A percentile compares a stretch with the other conserved stretches of the same genome.
Evolutionary conservation across 2,113 vertebrate genomes (phyloP).

Genomic region (Silurus glanis): DNA sequence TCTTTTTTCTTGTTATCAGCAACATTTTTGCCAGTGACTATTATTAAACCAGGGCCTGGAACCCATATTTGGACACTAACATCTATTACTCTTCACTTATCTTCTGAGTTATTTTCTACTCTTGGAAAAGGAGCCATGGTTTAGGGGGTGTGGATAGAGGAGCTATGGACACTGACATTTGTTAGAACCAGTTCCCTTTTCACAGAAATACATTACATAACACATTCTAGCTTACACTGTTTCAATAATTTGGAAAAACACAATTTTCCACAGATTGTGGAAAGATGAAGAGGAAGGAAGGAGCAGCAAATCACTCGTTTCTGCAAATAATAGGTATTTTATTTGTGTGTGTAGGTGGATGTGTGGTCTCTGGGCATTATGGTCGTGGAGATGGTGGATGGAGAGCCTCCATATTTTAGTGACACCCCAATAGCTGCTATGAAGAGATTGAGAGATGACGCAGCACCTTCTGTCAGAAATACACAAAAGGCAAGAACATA

Average conservation of each 20-base stretch:
- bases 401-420: conserved; percentile 90
- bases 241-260: not conserved
- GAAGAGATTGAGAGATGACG: conserved; percentile 87
- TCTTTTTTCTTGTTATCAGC: not conserved
- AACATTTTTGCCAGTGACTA: not conserved
- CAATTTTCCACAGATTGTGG: not conserved
- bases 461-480: conserved; percentile 81
- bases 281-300: not conserved
- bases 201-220: not conserved
- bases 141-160: not conserved
- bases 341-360: conserved; percentile 78
- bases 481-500: conserved; percentile 77
- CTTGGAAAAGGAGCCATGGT: not conserved
- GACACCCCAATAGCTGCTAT: conserved; percentile 90
- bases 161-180: not conserved
- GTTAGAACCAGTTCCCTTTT: not conserved
- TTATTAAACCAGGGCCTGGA: conserved; percentile 29
- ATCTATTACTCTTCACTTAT: conserved; percentile 29
- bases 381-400: conserved; percentile 96
- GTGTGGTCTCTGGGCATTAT: conserved; percentile 95
- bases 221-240: not conserved
- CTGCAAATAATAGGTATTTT: not conserved
- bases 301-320: not conserved
- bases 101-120: conserved; percentile 39
- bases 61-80: not conserved